Base-by-base conservation (phyloP, 2,797 vertebrate genomes). In the Tenualosa thibaudeaui region DNA sequence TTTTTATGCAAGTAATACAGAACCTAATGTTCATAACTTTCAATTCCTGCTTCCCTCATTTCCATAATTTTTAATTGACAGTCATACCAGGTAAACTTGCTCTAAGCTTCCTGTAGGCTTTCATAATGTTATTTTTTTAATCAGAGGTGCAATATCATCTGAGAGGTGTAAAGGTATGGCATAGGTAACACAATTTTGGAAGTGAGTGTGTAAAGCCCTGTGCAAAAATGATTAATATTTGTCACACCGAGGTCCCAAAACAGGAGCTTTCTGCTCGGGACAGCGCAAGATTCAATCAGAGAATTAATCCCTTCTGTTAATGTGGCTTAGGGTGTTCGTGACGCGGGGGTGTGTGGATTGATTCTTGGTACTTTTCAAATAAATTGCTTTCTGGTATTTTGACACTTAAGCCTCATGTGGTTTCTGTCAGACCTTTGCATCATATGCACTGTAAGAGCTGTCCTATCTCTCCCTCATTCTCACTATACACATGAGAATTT, bases 251-350 rank as follows among this genome's bases (percentile, higher is more conserved):
- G 84, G 37, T 68, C 56, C 58, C 58, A 83, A 49, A 68, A 78
- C 54, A 81, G 56, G 54, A 24, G 65, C 58, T 46, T 82, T 24
- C 26, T 75, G 5, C 40, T 68, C 54, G 81, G 60, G 37, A 51
- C 46, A 49, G 82, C 81, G 12, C 81, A 83, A 60, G 75, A 86
- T 86, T 84, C 71, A 86, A 81, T 68, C 58, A 83, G 9, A 81
- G 54, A 43, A 62, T 43, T 24, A 81, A 86, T 83, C 75, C 75
- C 51, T 58, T 62, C 53, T 81, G 37, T 62, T 71, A 65, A 40
- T 81, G 75, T 60, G 75, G 49, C 60, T 82, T 51, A 53, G 50
- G 10, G 50, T 75, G 62, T 53, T 49, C 2, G 50, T 71, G 83
- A 0, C 22, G 40, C 75, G 68, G 56, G 56, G 22, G 24, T 51